Base-by-base conservation (phyloP, 2,113 vertebrate species). In the Ceratotherium simum region DNA sequence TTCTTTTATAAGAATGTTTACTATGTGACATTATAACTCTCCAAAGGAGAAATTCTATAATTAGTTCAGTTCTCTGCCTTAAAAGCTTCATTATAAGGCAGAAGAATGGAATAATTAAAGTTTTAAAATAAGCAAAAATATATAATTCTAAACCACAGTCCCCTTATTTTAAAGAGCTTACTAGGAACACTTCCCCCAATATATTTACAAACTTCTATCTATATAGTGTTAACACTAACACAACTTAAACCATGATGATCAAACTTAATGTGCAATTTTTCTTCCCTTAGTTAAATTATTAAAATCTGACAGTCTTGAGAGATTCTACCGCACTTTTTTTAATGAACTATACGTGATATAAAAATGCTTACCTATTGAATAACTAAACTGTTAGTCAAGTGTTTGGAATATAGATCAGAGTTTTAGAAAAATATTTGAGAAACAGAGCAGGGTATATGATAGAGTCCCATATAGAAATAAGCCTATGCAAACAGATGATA, bases 131-230 rank as follows among this genome's bases (percentile, higher is more conserved):
- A 97, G 95, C 0, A 94, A 86, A 51, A 97, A 97, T 95, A 96
- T 95, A 73, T 46, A 58, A 95, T 46, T 97, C 96, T 95, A 87
- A 96, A 95, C 69, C 91, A 97, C 36, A 90, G 79, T 42, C 76
- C 81, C 56, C 12, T 64, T 82, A 96, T 96, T 98, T 97, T 62
- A 93, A 97, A 98, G 91, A 83, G 95, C 93, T 98, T 98, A 98
- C 93, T 95, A 97, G 80, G 84, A 97, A 83, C 82, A 91, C 83
- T 95, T 96, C 78, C 82, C 0, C 7, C 87, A 97, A 84, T 91
- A 93, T 39, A 67, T 62, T 87, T 97, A 97, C 95, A 97, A 93
- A 97, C 65, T 95, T 95, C 75, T 86, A 73, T 87, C 98, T 98
- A 96, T 95, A 98, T 97, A 98, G 96, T 83, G 78, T 72, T 87